A percentile compares a stretch with the other conserved stretches of the same genome.
These are phyloP conservation scores for Gibbula magus DNA, from an alignment of 2,888 invertebrate genomes.

Conservation along the genomic window DNA sequence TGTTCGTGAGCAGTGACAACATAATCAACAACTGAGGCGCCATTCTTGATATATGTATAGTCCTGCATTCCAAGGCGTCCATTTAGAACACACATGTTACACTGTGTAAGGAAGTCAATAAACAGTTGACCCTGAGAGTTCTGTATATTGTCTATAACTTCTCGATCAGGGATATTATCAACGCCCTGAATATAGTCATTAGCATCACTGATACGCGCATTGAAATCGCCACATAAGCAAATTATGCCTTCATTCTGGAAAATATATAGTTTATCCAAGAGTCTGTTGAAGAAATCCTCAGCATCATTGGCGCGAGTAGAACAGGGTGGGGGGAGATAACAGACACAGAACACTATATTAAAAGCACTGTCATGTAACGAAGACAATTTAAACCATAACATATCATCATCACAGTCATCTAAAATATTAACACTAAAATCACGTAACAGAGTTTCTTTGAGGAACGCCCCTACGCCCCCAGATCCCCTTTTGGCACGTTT, in stretches of 20 bases:
- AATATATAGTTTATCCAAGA: neutral
- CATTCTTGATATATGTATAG: too few species aligned
- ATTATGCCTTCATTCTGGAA: neutral
- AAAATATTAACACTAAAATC: neutral
- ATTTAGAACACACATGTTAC: too few species aligned
- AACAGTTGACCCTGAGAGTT: neutral
- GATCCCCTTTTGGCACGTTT: conserved; percentile 28
- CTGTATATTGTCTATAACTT: neutral
- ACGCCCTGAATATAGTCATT: neutral
- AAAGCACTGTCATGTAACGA: neutral
- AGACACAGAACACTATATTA: too few species aligned
- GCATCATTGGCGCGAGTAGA: neutral
- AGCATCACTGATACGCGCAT: neutral
- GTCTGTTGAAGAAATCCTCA: neutral
- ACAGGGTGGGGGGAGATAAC: neutral
- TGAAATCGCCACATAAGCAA: neutral
- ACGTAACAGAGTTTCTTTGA: neutral
- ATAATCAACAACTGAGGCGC: too few species aligned
- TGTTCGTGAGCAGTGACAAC: too few species aligned
- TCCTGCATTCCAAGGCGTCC: too few species aligned
- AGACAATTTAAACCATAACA: neutral
- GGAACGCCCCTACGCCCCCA: conserved; percentile 18
- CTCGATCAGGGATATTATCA: neutral
- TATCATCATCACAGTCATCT: neutral
- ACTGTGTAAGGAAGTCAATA: neutral